These are phyloP conservation scores for Phalera bucephala DNA, from an alignment of 2,888 invertebrate species.

Conservation along the genomic window DNA sequence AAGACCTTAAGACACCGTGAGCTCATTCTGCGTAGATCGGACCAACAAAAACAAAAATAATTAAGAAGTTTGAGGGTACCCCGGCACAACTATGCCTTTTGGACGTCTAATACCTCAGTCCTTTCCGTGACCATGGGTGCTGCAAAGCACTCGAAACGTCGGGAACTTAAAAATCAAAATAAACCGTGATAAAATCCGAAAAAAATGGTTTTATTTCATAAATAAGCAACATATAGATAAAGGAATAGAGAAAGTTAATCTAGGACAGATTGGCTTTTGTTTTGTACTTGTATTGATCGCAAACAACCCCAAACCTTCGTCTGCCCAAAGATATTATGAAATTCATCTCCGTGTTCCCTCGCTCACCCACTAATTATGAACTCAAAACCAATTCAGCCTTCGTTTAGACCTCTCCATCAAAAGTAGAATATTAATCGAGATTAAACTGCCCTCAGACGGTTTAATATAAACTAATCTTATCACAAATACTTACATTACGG, in stretches of 20 bases:
- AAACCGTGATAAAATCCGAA: too few relatives aligned
- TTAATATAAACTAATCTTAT: slow-evolving; percentile 10
- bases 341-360: slow-evolving; percentile 23
- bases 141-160: too few relatives aligned
- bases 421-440: slow-evolving; percentile 22
- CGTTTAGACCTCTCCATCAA: slow-evolving; percentile 16
- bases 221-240: slow-evolving; percentile 27
- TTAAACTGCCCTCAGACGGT: slow-evolving; percentile 8
- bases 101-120: too few relatives aligned
- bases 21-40: too few relatives aligned
- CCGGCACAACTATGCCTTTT: too few relatives aligned
- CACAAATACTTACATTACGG: neutral
- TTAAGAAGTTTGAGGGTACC: too few relatives aligned
- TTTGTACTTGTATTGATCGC: slow-evolving; percentile 21
- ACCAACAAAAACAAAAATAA: too few relatives aligned
- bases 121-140: too few relatives aligned
- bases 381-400: slow-evolving; percentile 23
- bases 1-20: too few relatives aligned
- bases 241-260: slow-evolving; percentile 28
- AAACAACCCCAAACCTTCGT: too few relatives aligned
- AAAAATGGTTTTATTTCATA: too few relatives aligned
- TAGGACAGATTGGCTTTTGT: slow-evolving; percentile 29
- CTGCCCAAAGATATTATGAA: slow-evolving; percentile 25
- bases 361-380: slow-evolving; percentile 22
- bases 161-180: too few relatives aligned